phyloP scores from a whole-genome alignment of 2,888 invertebrate species.

The Liposcelis brunnea region DNA sequence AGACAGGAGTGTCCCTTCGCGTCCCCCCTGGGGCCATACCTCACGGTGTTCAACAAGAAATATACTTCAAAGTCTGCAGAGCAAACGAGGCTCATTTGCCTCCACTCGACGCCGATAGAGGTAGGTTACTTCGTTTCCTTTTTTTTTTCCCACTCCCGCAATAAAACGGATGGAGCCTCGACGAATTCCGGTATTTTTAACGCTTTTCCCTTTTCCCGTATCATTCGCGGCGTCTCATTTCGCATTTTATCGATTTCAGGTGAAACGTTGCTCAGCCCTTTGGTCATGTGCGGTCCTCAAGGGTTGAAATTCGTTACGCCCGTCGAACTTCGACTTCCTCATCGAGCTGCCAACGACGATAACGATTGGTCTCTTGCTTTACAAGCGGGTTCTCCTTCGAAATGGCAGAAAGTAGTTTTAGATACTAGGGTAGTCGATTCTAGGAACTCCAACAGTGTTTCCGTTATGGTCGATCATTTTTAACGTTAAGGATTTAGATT shows the following conservation, averaged over 20 bases:
- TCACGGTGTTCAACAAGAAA: conserved; percentile 66
- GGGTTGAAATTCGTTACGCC: conserved; percentile 76
- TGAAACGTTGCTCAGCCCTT: conserved; percentile 84
- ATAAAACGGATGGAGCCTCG: no score
- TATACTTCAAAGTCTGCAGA: conserved; percentile 68
- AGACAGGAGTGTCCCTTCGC: conserved; percentile 79
- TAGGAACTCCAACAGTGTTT: conserved; percentile 69
- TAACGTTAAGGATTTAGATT: conserved; percentile 24
- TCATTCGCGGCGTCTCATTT: no score
- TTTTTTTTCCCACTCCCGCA: not conserved
- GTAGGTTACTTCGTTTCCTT: conserved; percentile 32
- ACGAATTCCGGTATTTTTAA: no score
- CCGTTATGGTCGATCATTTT: conserved; percentile 84
- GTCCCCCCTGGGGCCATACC: conserved; percentile 80
- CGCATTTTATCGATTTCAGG: conserved; percentile 34
- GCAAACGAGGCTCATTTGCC: conserved; percentile 50
- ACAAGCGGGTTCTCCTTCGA: conserved; percentile 65
- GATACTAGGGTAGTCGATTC: conserved; percentile 70
- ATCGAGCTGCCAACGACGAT: conserved; percentile 54
- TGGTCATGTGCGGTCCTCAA: conserved; percentile 94
- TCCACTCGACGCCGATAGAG: conserved; percentile 79
- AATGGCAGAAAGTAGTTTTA: conserved; percentile 70
- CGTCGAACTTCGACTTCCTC: conserved; percentile 81
- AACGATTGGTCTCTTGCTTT: conserved; percentile 58
- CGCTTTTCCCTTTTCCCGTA: no score